Base-by-base conservation (phyloP, 2,113 vertebrate genomes). In the Asarcornis scutulata region DNA sequence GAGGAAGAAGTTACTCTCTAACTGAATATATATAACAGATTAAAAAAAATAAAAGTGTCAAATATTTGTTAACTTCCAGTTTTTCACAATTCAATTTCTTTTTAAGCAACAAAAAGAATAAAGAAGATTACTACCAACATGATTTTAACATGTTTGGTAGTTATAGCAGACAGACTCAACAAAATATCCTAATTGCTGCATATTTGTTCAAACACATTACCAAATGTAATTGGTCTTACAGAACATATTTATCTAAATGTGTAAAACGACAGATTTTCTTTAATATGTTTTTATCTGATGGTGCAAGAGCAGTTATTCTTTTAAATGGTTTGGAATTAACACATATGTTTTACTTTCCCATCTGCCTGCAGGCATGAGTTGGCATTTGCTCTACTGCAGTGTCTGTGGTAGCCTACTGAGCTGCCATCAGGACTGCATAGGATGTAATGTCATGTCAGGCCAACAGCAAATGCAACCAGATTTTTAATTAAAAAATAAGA, bases 401-500 rank as follows among this genome's bases (percentile, higher is more conserved):
- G 76, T 58, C 90, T 95, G 76, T 62, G 85, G 86, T 15, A 78
- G 85, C 95, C 95, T 27, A 96, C 93, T 88, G 95, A 88, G 95
- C 2, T 95, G 86, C 96, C 95, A 96, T 96, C 92, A 90, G 93
- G 95, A 38, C 93, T 78, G 80, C 77, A 89, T 72, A 40, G 80
- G 58, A 94, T 72, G 56, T 16, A 88, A 21, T 90, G 88, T 79
- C 80, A 96, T 0, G 2, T 87, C 80, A 92, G 95, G 86, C 76
- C 83, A 94, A 73, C 15, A 96, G 73, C 58, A 96, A 94, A 92
- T 50, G 80, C 66, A 95, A 94, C 42, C 56, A 84, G 83, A 75
- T 69, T 92, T 93, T 93, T 94, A 91, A 96, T 91, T 94, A 95
- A 96, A 95, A 95, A 95, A 94, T 31, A 86, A 34, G 16, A 79